These are phyloP conservation scores for Chaenogobius annularis DNA, from an alignment of 2,113 vertebrate species.

Conservation along the genomic window DNA sequence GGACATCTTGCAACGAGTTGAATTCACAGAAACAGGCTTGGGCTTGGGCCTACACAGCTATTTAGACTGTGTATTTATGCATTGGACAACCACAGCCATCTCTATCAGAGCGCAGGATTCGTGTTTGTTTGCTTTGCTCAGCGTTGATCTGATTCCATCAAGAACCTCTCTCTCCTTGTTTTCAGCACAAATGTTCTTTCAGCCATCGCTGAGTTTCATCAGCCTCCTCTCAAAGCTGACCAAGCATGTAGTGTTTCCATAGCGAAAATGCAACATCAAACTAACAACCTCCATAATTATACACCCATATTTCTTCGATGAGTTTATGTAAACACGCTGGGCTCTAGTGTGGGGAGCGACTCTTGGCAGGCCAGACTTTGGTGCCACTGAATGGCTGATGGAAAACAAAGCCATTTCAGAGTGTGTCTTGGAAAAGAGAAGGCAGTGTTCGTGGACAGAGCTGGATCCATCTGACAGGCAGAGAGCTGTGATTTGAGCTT, in stretches of 20 bases:
- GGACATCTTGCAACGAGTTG: conserved; percentile 68
- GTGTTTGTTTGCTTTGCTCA: conserved; percentile 73
- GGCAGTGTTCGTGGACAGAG: conserved; percentile 59
- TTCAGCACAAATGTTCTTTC: conserved; percentile 56
- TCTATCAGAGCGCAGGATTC: conserved; percentile 70
- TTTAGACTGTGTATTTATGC: conserved; percentile 74
- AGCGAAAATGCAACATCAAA: conserved; percentile 69
- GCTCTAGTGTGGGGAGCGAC: conserved; percentile 65
- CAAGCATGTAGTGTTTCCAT: conserved; percentile 69
- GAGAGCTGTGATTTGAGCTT: conserved; percentile 69
- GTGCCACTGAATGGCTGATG: conserved; percentile 71
- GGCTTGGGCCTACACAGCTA: conserved; percentile 66
- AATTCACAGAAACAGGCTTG: conserved; percentile 70
- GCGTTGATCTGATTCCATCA: conserved; percentile 60
- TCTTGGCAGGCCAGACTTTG: conserved; percentile 66
- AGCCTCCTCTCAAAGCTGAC: conserved; percentile 57
- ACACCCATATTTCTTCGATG: conserved; percentile 74
- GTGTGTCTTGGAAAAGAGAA: conserved; percentile 69
- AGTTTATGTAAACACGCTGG: conserved; percentile 73
- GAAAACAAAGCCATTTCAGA: conserved; percentile 76
- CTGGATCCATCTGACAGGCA: conserved; percentile 56
- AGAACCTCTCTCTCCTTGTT: conserved; percentile 28
- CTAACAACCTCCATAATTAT: conserved; percentile 75
- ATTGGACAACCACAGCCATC: conserved; percentile 66
- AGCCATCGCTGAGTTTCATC: conserved; percentile 55